Evolutionary conservation across 2,113 vertebrate genomes (phyloP).

Genomic region (Cairina moschata): DNA sequence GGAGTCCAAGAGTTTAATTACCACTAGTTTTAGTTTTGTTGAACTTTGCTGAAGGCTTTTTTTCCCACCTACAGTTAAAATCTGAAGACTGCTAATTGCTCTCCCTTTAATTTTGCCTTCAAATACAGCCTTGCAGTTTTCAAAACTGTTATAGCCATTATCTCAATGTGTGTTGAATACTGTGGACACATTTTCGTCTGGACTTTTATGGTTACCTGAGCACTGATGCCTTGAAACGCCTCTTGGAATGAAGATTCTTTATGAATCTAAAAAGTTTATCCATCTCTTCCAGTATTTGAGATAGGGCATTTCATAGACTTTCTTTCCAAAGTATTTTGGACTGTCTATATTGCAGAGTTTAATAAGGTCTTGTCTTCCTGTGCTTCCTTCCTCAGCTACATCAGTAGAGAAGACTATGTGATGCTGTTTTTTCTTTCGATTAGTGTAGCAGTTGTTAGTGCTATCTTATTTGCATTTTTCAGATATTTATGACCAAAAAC

Average conservation of each 20-base stretch:
- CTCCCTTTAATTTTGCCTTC: slow-evolving; percentile 17
- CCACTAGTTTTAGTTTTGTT: slow-evolving; percentile 14
- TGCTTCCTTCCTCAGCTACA: background rate
- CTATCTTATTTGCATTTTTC: background rate
- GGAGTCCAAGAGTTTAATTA: background rate
- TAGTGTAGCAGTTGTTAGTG: background rate
- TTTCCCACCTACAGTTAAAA: background rate
- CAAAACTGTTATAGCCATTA: slow-evolving; percentile 12
- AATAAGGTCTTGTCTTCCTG: background rate
- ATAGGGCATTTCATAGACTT: background rate
- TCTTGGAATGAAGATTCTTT: no score
- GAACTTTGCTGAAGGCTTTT: slow-evolving; percentile 17
- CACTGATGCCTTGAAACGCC: no score
- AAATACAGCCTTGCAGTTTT: slow-evolving; percentile 24
- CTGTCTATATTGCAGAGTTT: background rate
- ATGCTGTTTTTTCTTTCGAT: background rate
- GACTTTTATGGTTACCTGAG: no score
- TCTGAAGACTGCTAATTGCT: background rate
- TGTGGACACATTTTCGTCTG: no score
- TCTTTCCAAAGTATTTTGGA: background rate
- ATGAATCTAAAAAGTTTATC: no score
- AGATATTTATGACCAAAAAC: background rate
- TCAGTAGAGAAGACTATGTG: background rate
- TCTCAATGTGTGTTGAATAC: no score
- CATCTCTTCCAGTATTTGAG: background rate